phyloP scores from a whole-genome alignment of 2,797 vertebrate genomes.

The Leptodactylus fallax region DNA sequence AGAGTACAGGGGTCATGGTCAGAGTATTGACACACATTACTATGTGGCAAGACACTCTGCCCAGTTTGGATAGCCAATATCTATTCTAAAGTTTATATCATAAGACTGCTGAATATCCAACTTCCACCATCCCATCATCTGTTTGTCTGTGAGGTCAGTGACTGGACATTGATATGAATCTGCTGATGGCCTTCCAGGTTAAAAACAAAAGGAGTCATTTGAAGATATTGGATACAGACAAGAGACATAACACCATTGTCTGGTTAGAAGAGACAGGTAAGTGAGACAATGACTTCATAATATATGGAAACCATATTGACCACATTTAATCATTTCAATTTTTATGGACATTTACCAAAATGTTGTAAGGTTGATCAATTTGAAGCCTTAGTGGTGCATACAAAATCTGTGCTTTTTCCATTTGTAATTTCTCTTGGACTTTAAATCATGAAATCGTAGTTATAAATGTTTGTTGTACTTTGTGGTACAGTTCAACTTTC shows the following conservation, averaged over 20 bases:
- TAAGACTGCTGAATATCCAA: neutral
- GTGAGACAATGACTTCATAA: neutral
- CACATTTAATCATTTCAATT: neutral
- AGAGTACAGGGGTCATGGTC: neutral
- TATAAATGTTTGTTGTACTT: too few relatives aligned
- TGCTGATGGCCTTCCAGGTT: neutral
- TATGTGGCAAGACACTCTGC: slow-evolving; percentile 5
- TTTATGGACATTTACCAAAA: too few relatives aligned
- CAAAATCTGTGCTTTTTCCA: neutral
- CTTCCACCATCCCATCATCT: neutral
- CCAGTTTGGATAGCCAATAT: neutral
- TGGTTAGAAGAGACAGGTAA: slow-evolving; percentile 14
- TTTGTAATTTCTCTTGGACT: neutral
- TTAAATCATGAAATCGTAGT: too few relatives aligned
- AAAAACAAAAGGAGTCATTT: slow-evolving; percentile 4
- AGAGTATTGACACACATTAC: neutral
- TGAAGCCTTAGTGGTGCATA: neutral
- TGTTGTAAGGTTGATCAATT: neutral
- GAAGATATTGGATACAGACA: neutral
- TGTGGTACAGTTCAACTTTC: neutral
- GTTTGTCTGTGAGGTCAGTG: slow-evolving; percentile 48
- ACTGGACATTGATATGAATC: slow-evolving; percentile 48
- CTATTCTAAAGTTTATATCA: neutral
- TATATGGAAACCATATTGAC: neutral
- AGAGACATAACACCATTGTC: neutral